phyloP scores from a whole-genome alignment of 2,113 vertebrate genomes.

The Myrmecophaga tridactyla region DNA sequence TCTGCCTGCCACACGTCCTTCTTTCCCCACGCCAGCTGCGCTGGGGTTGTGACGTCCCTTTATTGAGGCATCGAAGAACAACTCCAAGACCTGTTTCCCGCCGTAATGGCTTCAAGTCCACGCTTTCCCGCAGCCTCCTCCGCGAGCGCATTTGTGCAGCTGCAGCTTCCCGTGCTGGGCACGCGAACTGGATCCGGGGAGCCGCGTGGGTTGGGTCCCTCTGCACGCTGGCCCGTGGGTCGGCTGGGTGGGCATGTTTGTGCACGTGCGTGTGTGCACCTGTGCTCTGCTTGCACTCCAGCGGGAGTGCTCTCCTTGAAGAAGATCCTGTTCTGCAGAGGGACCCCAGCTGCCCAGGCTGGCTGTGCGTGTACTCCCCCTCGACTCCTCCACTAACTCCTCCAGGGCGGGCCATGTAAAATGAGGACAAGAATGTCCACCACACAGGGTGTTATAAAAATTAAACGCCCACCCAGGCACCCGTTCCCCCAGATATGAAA shows the following conservation, averaged over 20 bases:
- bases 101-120: neutral
- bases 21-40: neutral
- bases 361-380: too few species aligned
- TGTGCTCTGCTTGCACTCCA: too few species aligned
- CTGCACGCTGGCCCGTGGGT: neutral
- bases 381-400: too few species aligned
- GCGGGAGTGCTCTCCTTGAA: too few species aligned
- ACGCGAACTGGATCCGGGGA: neutral
- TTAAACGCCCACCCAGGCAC: too few species aligned
- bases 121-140: neutral
- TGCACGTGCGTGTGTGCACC: fast-evolving
- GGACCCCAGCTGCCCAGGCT: too few species aligned
- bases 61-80: neutral
- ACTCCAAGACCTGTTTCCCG: neutral
- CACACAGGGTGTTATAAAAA: too few species aligned
- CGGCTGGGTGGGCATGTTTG: fast-evolving
- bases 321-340: too few species aligned
- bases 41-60: neutral
- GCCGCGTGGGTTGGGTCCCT: too few species aligned
- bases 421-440: too few species aligned
- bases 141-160: neutral
- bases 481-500: too few species aligned
- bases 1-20: neutral
- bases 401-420: too few species aligned
- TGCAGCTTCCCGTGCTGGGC: neutral